Percentiles rank a stretch among this genome's conserved stretches.
phyloP scores from a whole-genome alignment of 2,113 vertebrate genomes.

The Nothobranchius kuhntae region DNA sequence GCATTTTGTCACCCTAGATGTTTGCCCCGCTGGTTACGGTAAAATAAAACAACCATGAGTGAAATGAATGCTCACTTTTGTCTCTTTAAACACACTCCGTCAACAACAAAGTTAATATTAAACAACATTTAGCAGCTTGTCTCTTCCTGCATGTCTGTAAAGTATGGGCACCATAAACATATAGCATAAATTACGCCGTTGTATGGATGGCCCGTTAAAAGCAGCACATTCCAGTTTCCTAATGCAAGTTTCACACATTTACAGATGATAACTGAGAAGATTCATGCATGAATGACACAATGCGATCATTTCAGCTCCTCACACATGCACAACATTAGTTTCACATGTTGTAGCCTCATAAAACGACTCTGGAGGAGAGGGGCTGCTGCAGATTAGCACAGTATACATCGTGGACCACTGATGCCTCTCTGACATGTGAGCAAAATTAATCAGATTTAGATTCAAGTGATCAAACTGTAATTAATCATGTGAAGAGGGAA shows the following conservation, averaged over 20 bases:
- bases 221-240: constrained; percentile 20
- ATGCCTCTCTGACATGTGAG: constrained; percentile 90
- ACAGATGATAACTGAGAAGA: constrained; percentile 51
- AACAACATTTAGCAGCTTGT: constrained; percentile 4
- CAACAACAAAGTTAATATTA: constrained; percentile 32
- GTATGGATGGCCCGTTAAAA: constrained; percentile 39
- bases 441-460: constrained; percentile 99
- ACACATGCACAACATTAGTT: constrained; percentile 67
- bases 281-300: constrained; percentile 59
- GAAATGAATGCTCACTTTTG: constrained; percentile 29
- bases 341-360: constrained; percentile 68
- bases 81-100: constrained; percentile 29
- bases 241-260: constrained; percentile 43
- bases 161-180: constrained; percentile 7
- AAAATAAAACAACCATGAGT: constrained; percentile 44
- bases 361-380: constrained; percentile 64
- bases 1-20: constrained; percentile 24
- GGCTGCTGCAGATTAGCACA: constrained; percentile 65
- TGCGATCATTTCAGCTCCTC: constrained; percentile 55
- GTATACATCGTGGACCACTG: constrained; percentile 69
- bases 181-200: constrained; percentile 32
- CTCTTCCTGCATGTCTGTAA: constrained; percentile 16
- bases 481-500: constrained; percentile 99
- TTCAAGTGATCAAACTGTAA: constrained; percentile 99
- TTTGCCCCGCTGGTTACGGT: constrained; percentile 26